Conservation (phyloP, 1,140 invertebrate genomes). For the Trichoplusia ni region DNA sequence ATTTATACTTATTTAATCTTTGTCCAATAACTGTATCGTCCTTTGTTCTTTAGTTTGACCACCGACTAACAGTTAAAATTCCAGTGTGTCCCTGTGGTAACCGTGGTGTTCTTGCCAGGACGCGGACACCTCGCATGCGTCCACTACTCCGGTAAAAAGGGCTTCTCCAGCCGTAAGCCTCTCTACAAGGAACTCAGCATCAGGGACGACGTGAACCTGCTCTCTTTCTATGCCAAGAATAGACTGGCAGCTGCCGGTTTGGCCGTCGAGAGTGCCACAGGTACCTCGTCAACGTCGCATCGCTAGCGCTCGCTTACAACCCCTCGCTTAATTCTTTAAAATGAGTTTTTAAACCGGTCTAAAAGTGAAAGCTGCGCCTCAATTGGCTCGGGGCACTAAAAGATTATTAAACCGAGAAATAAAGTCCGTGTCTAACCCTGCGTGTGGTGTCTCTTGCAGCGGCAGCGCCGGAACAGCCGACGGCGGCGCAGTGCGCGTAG, state of each 20-base stretch:
- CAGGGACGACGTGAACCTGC: conserved; percentile 87
- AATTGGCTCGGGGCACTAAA: conserved; percentile 49
- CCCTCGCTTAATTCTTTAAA: conserved; percentile 72
- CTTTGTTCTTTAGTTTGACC: conserved; percentile 23
- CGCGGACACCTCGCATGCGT: conserved; percentile 89
- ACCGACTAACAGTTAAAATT: conserved; percentile 57
- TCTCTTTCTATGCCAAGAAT: conserved; percentile 89
- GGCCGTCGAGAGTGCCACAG: conserved; percentile 75
- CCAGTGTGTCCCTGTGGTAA: conserved; percentile 67
- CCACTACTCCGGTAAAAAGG: conserved; percentile 89
- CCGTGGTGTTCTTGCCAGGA: conserved; percentile 80
- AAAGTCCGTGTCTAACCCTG: conserved; percentile 78
- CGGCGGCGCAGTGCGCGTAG: conserved; percentile 82
- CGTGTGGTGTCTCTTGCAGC: conserved; percentile 82
- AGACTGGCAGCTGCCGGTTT: conserved; percentile 83
- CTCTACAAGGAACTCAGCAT: conserved; percentile 84
- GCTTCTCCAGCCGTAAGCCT: conserved; percentile 87
- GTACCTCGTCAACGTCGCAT: conserved; percentile 64
- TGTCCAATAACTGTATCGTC: conserved; percentile 7
- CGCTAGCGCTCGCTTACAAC: conserved; percentile 65
- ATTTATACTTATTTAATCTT: background rate
- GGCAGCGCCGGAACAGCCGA: conserved; percentile 78
- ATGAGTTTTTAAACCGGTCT: conserved; percentile 46
- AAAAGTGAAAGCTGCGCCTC: conserved; percentile 53
- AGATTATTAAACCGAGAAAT: conserved; percentile 58